Conservation (phyloP, 2,113 vertebrate genomes). For the Esox niger region DNA sequence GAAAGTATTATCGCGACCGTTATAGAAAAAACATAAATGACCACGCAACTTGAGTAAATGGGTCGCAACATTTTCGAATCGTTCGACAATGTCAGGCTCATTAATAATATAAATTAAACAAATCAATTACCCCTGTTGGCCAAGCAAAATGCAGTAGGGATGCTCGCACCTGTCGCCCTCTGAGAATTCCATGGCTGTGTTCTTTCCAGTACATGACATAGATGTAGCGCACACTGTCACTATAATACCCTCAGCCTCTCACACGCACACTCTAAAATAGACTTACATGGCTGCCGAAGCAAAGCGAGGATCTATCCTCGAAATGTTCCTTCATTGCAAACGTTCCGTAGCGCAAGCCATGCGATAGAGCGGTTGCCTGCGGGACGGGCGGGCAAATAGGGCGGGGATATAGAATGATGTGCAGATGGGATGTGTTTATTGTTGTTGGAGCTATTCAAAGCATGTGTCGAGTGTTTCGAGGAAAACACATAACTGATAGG, state of each 20-base stretch:
- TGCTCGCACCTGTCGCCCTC: conserved; percentile 60
- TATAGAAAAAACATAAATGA: too few species aligned
- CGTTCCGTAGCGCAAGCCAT: conserved; percentile 2
- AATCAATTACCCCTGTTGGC: conserved; percentile 14
- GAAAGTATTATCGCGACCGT: too few species aligned
- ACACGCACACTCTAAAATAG: conserved; percentile 52
- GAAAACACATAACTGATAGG: conserved; percentile 39
- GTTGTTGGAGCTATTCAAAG: conserved; percentile 45
- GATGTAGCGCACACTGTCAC: conserved; percentile 20
- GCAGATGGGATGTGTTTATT: conserved; percentile 50
- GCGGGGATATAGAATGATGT: conserved; percentile 48
- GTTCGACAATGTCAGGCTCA: too few species aligned
- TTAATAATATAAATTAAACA: conserved; percentile 16
- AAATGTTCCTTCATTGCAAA: conserved; percentile 25
- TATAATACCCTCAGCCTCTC: conserved; percentile 1
- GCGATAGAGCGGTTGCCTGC: conserved; percentile 37
- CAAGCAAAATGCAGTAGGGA: conserved; percentile 19
- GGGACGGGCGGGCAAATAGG: conserved; percentile 56
- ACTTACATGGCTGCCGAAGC: conserved; percentile 20
- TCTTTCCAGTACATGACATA: conserved; percentile 20
- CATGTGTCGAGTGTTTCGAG: conserved; percentile 37
- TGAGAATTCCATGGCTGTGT: conserved; percentile 46
- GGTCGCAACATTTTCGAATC: too few species aligned
- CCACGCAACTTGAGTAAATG: too few species aligned
- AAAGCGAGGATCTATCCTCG: conserved; percentile 43